phyloP scores from a whole-genome alignment of 2,888 invertebrate genomes.

The Meloe dianella region DNA sequence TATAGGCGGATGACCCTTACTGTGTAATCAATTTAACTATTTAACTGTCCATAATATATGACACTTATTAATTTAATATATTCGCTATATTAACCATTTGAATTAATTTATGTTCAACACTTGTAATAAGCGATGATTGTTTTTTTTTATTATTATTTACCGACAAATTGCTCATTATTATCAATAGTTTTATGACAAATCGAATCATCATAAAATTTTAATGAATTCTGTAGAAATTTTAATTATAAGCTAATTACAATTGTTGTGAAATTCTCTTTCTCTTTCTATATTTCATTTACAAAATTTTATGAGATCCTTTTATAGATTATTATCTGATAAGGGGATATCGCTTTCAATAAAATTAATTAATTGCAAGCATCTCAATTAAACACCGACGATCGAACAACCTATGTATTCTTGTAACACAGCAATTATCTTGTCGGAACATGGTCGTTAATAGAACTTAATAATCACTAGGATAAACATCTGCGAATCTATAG shows the following conservation, averaged over 20 bases:
- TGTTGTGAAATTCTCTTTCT: background rate
- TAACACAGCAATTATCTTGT: conserved; percentile 25
- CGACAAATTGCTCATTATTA: background rate
- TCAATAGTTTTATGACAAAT: background rate
- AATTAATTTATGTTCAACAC: conserved; percentile 32
- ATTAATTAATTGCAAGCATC: conserved; percentile 6
- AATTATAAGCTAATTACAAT: background rate
- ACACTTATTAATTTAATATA: conserved; percentile 37
- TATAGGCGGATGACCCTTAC: conserved; percentile 30
- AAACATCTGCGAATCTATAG: conserved; percentile 26
- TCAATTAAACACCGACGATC: background rate
- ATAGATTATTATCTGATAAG: background rate
- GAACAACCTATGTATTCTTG: conserved; percentile 16
- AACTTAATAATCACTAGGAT: conserved; percentile 29
- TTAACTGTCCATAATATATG: conserved; percentile 26
- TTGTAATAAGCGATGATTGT: background rate
- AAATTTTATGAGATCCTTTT: no score
- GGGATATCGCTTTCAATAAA: background rate
- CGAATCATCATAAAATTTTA: conserved; percentile 3
- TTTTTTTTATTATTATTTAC: background rate
- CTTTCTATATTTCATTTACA: background rate
- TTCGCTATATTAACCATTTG: conserved; percentile 28
- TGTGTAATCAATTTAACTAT: conserved; percentile 37
- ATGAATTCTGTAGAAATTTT: background rate
- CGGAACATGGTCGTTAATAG: conserved; percentile 26